Evolutionary conservation across 2,113 vertebrate genomes (phyloP).

Genomic region (Xerus inauris): DNA sequence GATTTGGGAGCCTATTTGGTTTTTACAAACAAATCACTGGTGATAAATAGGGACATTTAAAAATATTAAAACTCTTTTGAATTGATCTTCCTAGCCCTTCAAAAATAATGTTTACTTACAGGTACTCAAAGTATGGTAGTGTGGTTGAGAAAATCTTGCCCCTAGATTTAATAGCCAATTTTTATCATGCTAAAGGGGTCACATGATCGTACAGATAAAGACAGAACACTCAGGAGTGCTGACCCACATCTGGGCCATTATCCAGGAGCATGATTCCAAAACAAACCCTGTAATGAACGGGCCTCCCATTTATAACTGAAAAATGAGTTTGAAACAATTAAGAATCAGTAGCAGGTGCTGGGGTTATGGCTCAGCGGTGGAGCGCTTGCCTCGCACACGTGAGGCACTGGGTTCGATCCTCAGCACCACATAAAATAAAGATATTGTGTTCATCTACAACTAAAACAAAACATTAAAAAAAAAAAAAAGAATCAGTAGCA

Average conservation of each 20-base stretch:
- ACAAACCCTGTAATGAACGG: background rate
- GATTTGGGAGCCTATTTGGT: background rate
- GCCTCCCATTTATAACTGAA: background rate
- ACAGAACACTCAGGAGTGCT: background rate
- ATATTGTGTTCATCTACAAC: too few relatives aligned
- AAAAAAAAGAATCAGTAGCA: too few relatives aligned
- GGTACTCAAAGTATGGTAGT: background rate
- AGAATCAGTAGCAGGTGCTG: too few relatives aligned
- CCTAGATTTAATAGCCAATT: background rate
- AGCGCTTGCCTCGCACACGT: too few relatives aligned
- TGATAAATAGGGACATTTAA: background rate
- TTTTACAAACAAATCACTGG: constrained; percentile 4
- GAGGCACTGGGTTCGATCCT: too few relatives aligned
- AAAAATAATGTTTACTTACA: background rate
- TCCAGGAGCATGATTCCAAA: background rate
- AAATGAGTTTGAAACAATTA: background rate
- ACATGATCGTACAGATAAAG: background rate
- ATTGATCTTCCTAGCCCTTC: background rate
- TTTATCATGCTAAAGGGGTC: background rate
- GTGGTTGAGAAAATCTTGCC: background rate
- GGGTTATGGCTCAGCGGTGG: too few relatives aligned
- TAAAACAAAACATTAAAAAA: too few relatives aligned
- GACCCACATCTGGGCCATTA: background rate
- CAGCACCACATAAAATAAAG: too few relatives aligned
- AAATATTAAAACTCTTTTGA: background rate